Evolutionary conservation across 2,888 invertebrate species (phyloP).

Genomic region (Clistopyga incitator): DNA sequence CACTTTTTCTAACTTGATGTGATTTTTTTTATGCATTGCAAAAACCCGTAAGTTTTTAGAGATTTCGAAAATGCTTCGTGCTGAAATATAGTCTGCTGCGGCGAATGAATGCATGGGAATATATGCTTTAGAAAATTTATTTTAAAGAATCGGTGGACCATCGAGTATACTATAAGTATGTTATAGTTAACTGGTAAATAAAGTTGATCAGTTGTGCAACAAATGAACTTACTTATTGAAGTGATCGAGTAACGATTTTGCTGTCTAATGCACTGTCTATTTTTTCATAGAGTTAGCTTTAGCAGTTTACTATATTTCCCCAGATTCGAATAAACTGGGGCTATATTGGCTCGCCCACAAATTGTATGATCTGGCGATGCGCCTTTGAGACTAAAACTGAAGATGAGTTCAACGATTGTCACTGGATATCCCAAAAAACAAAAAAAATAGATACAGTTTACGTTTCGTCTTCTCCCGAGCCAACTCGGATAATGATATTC

Average conservation of each 20-base stretch:
- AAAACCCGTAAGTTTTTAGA: background rate
- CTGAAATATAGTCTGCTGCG: background rate
- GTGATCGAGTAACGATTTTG: too few relatives aligned
- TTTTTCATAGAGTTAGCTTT: too few relatives aligned
- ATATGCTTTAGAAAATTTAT: too few relatives aligned
- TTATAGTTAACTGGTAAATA: too few relatives aligned
- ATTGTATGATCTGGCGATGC: background rate
- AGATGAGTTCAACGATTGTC: background rate
- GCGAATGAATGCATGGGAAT: too few relatives aligned
- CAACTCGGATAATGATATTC: background rate
- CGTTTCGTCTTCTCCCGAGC: background rate
- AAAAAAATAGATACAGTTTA: background rate
- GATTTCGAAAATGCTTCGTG: background rate
- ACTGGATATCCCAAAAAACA: background rate
- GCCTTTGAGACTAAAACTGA: background rate
- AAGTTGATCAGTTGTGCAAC: too few relatives aligned
- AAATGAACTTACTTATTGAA: too few relatives aligned
- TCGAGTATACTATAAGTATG: too few relatives aligned
- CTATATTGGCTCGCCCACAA: background rate
- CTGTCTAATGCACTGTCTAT: too few relatives aligned
- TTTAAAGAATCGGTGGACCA: too few relatives aligned
- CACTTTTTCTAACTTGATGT: background rate
- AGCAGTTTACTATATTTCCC: background rate
- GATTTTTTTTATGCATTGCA: slow-evolving; percentile 2
- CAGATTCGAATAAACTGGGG: background rate